phyloP scores from a whole-genome alignment of 2,113 vertebrate species.

The sheep (Ovis aries) region ARS-UI_Ramb_v3.0 NC_056055.1:6507501-6508000 shows the following conservation, averaged over 20 bases:
- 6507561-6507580: background rate
- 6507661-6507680: fast-evolving
- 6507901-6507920: background rate
- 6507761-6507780: background rate
- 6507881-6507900: background rate
- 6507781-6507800: background rate
- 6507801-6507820: background rate
- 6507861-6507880: background rate
- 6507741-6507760: background rate
- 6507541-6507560: background rate
- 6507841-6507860: background rate
- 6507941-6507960: background rate
- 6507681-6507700: too few species aligned
- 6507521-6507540: background rate
- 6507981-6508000: background rate
- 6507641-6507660: background rate
- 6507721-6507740: background rate
- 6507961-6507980: background rate
- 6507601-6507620: background rate
- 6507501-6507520: background rate
- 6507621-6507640: background rate
- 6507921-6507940: background rate
- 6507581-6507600: background rate
- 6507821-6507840: background rate
- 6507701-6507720: background rate